Evolutionary conservation across 2,888 invertebrate species (phyloP).

Genomic region (Sisyra terminalis): DNA sequence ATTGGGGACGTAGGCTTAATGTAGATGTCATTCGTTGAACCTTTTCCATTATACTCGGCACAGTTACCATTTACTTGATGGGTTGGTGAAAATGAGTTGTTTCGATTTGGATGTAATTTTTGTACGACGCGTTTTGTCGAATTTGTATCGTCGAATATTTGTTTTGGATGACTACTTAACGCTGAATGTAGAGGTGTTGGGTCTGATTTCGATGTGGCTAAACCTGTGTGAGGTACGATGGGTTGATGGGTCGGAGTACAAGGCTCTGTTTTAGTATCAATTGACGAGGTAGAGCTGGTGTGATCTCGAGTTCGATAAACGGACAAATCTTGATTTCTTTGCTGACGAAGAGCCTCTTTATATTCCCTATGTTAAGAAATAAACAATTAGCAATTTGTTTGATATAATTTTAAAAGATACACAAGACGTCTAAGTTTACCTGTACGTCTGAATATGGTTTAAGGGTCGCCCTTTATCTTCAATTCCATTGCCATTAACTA

Average conservation of each 20-base stretch:
- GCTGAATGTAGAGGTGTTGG: constrained; percentile 30
- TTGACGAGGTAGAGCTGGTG: constrained; percentile 34
- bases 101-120: constrained; percentile 65
- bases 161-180: constrained; percentile 34
- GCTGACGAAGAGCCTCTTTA: constrained; percentile 76
- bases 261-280: constrained; percentile 33
- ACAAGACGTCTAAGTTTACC: constrained; percentile 32
- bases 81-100: constrained; percentile 21
- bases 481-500: constrained; percentile 38
- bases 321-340: constrained; percentile 58
- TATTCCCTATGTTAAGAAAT: constrained; percentile 43
- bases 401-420: neutral
- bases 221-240: constrained; percentile 18
- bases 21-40: constrained; percentile 26
- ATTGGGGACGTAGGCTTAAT: constrained; percentile 50
- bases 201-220: constrained; percentile 29
- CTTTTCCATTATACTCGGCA: constrained; percentile 17
- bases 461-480: constrained; percentile 50
- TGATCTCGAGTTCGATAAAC: constrained; percentile 54
- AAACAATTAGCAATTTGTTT: neutral
- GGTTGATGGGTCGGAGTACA: constrained; percentile 31
- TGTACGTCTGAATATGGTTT: constrained; percentile 59
- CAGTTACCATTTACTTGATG: constrained; percentile 12
- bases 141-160: constrained; percentile 33
- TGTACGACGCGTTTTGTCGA: constrained; percentile 50